Conservation (phyloP, 2,797 vertebrate genomes). For the Ispidina picta region DNA sequence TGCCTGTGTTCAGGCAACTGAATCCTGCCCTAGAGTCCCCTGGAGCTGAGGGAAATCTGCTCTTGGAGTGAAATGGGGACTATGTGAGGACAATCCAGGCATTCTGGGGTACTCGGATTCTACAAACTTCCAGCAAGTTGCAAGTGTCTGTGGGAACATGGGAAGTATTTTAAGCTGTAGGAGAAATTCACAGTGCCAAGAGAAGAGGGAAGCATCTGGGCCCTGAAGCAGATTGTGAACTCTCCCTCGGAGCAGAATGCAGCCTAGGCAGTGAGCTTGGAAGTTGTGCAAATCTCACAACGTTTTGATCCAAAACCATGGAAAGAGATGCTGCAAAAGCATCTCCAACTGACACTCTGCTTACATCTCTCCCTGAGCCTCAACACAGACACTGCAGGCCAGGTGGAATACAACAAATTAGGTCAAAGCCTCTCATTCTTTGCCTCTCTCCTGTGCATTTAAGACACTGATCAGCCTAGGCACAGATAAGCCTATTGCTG, state of each 20-base stretch:
- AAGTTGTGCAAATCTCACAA: constrained; percentile 27
- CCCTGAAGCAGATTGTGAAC: constrained; percentile 2
- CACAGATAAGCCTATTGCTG: neutral
- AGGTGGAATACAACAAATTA: constrained; percentile 10
- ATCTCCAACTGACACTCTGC: neutral
- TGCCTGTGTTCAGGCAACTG: neutral
- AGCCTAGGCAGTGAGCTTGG: neutral
- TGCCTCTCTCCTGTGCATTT: neutral
- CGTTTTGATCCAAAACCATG: neutral
- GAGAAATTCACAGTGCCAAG: neutral
- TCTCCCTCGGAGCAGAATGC: neutral
- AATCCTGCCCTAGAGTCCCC: neutral
- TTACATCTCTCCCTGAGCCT: neutral
- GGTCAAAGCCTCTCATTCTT: constrained; percentile 7
- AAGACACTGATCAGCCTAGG: neutral
- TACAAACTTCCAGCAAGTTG: neutral
- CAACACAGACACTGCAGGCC: neutral
- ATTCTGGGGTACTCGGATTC: neutral
- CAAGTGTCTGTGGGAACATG: neutral
- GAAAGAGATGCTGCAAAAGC: neutral
- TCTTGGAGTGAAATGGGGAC: neutral
- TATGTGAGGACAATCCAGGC: neutral
- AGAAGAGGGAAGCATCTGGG: constrained; percentile 23
- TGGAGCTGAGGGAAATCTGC: neutral
- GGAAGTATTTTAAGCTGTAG: constrained; percentile 29